Evolutionary conservation across 2,888 invertebrate genomes (phyloP), one percentile per base, ranked within the genome.

Genomic region (Idaea dimidiata): DNA sequence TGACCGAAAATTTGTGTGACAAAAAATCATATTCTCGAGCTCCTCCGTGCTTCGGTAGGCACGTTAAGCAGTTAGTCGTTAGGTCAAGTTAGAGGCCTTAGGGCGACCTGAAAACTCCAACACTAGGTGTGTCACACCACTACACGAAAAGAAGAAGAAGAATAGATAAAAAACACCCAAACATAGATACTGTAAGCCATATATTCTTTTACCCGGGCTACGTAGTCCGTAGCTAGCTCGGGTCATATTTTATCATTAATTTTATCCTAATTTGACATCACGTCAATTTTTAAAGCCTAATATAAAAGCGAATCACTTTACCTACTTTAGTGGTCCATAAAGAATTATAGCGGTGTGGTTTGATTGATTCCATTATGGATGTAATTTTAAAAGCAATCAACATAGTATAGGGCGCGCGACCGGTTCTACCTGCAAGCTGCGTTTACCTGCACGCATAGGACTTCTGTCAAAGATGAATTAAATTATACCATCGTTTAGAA

Each of bases 381-480:
- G 80, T 83, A 84, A 86, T 87, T 88, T 86, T 73, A 80, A 80
- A 77, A 80, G 82, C 81, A 83, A 86, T 87, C 83, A 83, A 77
- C 78, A 80, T 84, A 82, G 86, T 84, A 81, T 78, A 79, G 80
- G 80, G 69, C 75, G 74, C 62, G 66, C 66, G 81, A 83, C 83
- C 79, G 81, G 83, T 83, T 83, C 78, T 74, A 72, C 24, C 24
- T 24, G 24, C 24, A n/a, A n/a, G 72, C 79, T 68, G 78, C 77
- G 79, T 85, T 88, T 89, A 87, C 82, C 83, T 82, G 86, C 88
- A 89, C 88, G 89, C 84, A 83, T 72, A 65, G 68, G 61, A 61
- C 55, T 70, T 74, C 71, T 70, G 61, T 59, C 43, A 43, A 43
- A 43, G 43, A 43, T 43, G 8, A 43, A 14, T 43, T 8, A 17